Evolutionary conservation across 1,140 invertebrate species (phyloP).

Genomic region (Heliconius hermathena): DNA sequence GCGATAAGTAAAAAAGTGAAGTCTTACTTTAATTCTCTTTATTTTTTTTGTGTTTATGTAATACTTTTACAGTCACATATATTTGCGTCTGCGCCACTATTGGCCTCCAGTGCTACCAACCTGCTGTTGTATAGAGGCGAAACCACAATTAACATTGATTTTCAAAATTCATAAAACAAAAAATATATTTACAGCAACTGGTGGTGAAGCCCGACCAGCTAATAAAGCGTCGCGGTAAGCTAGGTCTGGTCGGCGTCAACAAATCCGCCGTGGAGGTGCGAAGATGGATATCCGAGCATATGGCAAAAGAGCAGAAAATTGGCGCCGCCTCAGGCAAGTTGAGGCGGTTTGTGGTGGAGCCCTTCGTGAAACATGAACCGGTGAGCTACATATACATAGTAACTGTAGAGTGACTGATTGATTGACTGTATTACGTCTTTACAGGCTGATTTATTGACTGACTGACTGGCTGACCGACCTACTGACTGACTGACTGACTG

Average conservation of each 20-base stretch:
- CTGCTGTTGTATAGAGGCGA: no score
- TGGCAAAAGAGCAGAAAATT: conserved; percentile 93
- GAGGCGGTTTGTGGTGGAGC: conserved; percentile 97
- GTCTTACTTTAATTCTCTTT: no score
- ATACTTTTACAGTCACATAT: no score
- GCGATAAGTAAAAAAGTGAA: no score
- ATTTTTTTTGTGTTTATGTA: no score
- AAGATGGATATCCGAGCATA: conserved; percentile 94
- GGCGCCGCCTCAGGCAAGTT: conserved; percentile 94
- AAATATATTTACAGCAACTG: conserved; percentile 84
- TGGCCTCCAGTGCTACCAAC: no score
- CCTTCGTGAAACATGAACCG: conserved; percentile 95
- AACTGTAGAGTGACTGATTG: no score
- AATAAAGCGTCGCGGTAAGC: conserved; percentile 98
- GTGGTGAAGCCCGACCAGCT: conserved; percentile 99
- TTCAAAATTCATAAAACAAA: neutral
- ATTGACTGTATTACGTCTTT: no score
- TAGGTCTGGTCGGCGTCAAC: conserved; percentile 98
- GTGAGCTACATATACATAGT: conserved; percentile 77
- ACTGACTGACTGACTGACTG: no score
- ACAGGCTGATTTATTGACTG: no score
- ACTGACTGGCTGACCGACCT: no score
- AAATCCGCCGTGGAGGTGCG: conserved; percentile 89
- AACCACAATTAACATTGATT: neutral
- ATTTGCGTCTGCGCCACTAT: no score